Conservation (phyloP, 2,888 invertebrate species). For the Hirtodrosophila duncani region DNA sequence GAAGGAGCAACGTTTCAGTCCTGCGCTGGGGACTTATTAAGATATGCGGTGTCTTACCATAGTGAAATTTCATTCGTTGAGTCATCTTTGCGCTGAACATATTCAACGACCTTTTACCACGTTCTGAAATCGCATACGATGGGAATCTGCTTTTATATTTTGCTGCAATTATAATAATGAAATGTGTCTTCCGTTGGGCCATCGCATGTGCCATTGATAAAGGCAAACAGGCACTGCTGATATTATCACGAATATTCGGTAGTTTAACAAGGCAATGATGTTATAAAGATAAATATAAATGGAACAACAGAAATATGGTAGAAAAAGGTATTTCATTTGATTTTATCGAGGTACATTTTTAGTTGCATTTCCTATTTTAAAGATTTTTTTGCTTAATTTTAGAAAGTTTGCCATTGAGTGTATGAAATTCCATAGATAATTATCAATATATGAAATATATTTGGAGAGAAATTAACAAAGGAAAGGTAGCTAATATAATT, state of each 20-base stretch:
- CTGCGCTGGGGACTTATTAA: too few relatives aligned
- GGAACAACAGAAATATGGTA: conserved; percentile 7
- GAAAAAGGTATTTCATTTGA: neutral
- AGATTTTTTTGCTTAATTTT: neutral
- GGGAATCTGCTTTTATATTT: conserved; percentile 35
- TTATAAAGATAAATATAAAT: conserved; percentile 14
- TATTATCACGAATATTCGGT: conserved; percentile 20
- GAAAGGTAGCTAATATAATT: too few relatives aligned
- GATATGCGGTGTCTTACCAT: conserved; percentile 21
- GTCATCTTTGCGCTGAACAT: conserved; percentile 17
- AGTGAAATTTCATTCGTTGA: conserved; percentile 2
- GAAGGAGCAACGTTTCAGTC: too few relatives aligned
- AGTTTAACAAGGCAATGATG: conserved; percentile 11
- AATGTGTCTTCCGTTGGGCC: conserved; percentile 15
- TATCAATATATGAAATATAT: too few relatives aligned
- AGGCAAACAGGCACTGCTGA: conserved; percentile 17
- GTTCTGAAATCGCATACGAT: conserved; percentile 15
- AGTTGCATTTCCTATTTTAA: too few relatives aligned
- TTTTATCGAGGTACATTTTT: too few relatives aligned
- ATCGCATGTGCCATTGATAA: conserved; percentile 23
- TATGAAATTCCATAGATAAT: too few relatives aligned
- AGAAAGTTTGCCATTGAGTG: too few relatives aligned
- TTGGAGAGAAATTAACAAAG: too few relatives aligned
- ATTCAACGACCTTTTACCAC: conserved; percentile 19
- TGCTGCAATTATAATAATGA: conserved; percentile 40